Evolutionary conservation across 2,888 invertebrate species (phyloP), one percentile per base, ranked within the genome.

Genomic region (Eupithecia insigniata): DNA sequence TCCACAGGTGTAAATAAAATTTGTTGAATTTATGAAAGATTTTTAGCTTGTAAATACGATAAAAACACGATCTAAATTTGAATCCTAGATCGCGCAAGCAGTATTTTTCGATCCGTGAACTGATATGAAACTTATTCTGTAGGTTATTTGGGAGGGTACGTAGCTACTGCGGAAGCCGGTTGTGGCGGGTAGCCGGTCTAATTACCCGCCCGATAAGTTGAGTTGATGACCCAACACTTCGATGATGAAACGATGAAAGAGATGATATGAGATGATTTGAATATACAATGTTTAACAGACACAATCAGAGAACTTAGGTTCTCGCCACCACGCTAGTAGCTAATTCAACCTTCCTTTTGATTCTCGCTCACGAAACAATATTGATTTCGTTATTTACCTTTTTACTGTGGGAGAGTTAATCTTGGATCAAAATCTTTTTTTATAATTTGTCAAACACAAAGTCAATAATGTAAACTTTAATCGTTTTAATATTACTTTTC

Each of bases 161-260:
- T 71, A 69, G 71, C 71, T 74, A 69, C 71, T 69, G 62, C 71
- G 69, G n/a, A n/a, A 61, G 39, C 66, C 66, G 71, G 74, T 71
- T 5, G 14, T 71, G 34, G 74, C 55, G 66, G 43, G 66, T 43
- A 69, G 46, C 74, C 74, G 66, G 69, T 32, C 66, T 62, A 71
- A 74, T 2, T 68, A 46, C 46, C 32, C 36, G 46, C 68, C n/a
- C 43, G n/a, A n/a, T 43, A 8, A 43, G 43, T 43, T 43, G 43
- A 43, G n/a, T n/a, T n/a, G 1, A n/a, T 39, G 36, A 39, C 39
- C 39, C 39, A 39, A 18, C 39, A 39, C 39, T 16, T 39, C 16
- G n/a, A 43, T 43, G 43, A 43, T 43, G n/a, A 43, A n/a, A 8
- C 18, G n/a, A 43, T 43, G 6, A 7, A n/a, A 43, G 43, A 43